phyloP scores from a whole-genome alignment of 2,888 invertebrate species.

The Mesoligia furuncula region DNA sequence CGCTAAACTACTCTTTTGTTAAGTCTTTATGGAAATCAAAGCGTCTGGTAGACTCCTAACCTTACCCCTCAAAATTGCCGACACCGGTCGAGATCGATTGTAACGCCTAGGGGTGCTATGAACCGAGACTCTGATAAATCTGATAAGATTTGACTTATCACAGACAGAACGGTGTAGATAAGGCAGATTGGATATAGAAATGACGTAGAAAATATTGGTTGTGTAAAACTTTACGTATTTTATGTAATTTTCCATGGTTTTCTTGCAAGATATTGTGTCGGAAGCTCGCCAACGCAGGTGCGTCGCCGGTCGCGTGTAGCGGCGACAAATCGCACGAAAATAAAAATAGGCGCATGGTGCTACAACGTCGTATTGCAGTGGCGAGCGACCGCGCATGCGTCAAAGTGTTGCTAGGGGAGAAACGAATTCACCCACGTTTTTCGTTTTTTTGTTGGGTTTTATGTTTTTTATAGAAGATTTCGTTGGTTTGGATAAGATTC shows the following conservation, averaged over 20 bases:
- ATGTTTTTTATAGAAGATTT: no score
- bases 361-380: constrained; percentile 88
- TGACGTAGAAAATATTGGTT: neutral
- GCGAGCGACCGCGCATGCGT: constrained; percentile 83
- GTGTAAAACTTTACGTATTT: neutral
- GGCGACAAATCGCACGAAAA: constrained; percentile 68
- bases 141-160: neutral
- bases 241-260: constrained; percentile 30
- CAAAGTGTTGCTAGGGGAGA: constrained; percentile 69
- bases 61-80: constrained; percentile 33
- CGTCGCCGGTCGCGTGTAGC: constrained; percentile 48
- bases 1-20: neutral
- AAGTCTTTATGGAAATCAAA: neutral
- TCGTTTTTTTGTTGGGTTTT: neutral
- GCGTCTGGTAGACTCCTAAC: constrained; percentile 21
- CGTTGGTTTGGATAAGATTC: neutral
- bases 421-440: constrained; percentile 33
- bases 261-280: constrained; percentile 4
- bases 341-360: constrained; percentile 80
- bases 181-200: neutral
- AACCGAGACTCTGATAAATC: neutral
- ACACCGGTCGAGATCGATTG: constrained; percentile 45
- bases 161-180: neutral
- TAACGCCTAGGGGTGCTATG: constrained; percentile 10
- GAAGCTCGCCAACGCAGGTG: constrained; percentile 31